Evolutionary conservation across 2,888 invertebrate genomes (phyloP), one percentile per base, ranked within the genome.

Genomic region (Alloscopus bannaensis): DNA sequence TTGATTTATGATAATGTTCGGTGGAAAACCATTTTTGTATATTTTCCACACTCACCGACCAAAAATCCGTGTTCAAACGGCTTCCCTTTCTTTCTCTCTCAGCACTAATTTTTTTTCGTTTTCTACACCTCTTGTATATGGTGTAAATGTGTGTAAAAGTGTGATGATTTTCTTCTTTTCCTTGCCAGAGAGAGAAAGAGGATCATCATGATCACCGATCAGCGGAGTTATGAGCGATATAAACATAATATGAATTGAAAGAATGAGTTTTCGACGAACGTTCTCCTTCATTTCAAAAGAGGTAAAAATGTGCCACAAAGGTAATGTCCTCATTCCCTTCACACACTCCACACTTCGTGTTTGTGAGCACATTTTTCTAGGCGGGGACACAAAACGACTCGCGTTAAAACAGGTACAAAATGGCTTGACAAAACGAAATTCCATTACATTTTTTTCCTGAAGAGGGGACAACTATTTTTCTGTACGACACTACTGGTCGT

Each of bases 1-100:
- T 82, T 85, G 86, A 86, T 86, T 86, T 86, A 86, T 86, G 84
- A 78, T 86, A 86, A 85, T 86, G 86, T 85, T 83, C 84, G 81
- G 80, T 82, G 83, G 83, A 82, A n/a, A 82, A 78, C 70, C 83
- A 84, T 85, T 86, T 84, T 84, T 86, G 85, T 86, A 84, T 84
- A 84, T 85, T 84, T 86, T 83, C 75, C 78, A n/a, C n/a, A n/a
- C 60, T 55, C 71, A 72, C 65, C 69, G 65, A 76, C 57, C 62
- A n/a, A 55, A 77, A 77, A 71, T 66, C 26, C 65, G n/a, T n/a
- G 71, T 65, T 64, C 71, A 36, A 71, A 57, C 57, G 26, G 75
- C 55, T 66, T 68, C 75, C 57, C 50, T 76, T 68, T 52, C 36
- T 57, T 26, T 26, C 36, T 0, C 59, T 28, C 1, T n/a, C n/a